phyloP scores from a whole-genome alignment of 2,113 vertebrate genomes.

The Gallinago media region DNA sequence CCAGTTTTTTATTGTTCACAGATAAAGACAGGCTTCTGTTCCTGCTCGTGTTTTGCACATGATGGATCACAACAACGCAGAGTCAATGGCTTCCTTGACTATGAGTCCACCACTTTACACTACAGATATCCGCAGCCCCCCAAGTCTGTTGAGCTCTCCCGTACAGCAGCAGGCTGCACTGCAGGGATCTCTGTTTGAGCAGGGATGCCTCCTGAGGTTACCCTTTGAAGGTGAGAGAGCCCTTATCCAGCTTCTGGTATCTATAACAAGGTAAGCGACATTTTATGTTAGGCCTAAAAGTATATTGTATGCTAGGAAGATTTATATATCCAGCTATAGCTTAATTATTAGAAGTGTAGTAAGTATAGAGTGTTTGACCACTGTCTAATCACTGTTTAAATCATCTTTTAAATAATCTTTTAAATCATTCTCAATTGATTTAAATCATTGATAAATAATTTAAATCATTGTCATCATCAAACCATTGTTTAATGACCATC shows the following conservation, averaged over 20 bases:
- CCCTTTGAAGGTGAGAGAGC: not conserved
- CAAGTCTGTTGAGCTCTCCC: not conserved
- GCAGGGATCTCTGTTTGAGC: not conserved
- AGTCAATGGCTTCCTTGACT: not conserved
- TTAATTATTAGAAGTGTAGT: not conserved
- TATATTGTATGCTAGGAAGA: not conserved
- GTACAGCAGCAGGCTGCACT: fast-evolving
- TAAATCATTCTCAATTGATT: not conserved
- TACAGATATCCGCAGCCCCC: too few species aligned
- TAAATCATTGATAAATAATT: not conserved
- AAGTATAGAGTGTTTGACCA: not conserved
- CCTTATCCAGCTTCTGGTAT: not conserved
- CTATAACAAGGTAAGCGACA: not conserved
- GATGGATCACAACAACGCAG: not conserved
- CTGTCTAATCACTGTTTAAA: not conserved
- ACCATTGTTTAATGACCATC: not conserved
- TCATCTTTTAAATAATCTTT: not conserved
- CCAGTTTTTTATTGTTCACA: not conserved
- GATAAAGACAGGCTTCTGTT: not conserved
- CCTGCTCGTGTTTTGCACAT: not conserved
- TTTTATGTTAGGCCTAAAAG: not conserved
- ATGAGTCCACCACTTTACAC: not conserved
- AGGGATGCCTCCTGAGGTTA: not conserved
- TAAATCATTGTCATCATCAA: not conserved
- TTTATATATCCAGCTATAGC: not conserved